Percentiles rank a stretch among this genome's conserved stretches.
These are phyloP conservation scores for Hirudo medicinalis DNA, from an alignment of 1,140 invertebrate genomes.

Conservation along the genomic window DNA sequence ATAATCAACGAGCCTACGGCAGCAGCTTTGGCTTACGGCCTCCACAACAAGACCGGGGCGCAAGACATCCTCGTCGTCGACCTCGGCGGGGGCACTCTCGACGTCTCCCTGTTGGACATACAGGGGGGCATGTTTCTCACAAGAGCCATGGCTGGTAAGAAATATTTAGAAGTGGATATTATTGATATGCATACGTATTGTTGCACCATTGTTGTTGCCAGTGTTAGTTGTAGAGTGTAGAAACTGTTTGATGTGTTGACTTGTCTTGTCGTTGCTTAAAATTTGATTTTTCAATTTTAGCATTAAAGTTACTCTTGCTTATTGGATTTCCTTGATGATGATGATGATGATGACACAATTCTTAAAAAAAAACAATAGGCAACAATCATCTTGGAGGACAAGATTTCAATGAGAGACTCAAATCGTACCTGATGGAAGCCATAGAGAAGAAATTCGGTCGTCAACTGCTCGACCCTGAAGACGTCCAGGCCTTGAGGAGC, in stretches of 20 bases:
- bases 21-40: conserved; percentile 38
- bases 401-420: conserved; percentile 43
- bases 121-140: conserved; percentile 47
- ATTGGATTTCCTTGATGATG: too few relatives aligned
- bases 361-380: conserved; percentile 26
- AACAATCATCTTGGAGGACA: conserved; percentile 46
- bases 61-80: conserved; percentile 44
- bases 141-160: conserved; percentile 43
- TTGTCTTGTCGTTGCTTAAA: too few relatives aligned
- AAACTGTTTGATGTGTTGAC: too few relatives aligned
- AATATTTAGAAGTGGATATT: too few relatives aligned
- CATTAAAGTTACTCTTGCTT: too few relatives aligned
- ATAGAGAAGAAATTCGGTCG: conserved; percentile 31
- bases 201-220: too few relatives aligned
- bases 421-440: conserved; percentile 31
- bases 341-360: neutral
- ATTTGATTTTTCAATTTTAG: too few relatives aligned
- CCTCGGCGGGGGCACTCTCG: conserved; percentile 44
- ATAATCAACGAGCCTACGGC: conserved; percentile 40
- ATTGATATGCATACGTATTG: too few relatives aligned
- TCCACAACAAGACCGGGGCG: conserved; percentile 39
- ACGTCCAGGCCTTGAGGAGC: conserved; percentile 41
- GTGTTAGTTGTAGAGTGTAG: too few relatives aligned
- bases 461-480: conserved; percentile 38
- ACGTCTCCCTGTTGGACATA: conserved; percentile 43